phyloP scores from a whole-genome alignment of 2,113 vertebrate genomes.

The Calyptommatus sinebrachiatus region DNA sequence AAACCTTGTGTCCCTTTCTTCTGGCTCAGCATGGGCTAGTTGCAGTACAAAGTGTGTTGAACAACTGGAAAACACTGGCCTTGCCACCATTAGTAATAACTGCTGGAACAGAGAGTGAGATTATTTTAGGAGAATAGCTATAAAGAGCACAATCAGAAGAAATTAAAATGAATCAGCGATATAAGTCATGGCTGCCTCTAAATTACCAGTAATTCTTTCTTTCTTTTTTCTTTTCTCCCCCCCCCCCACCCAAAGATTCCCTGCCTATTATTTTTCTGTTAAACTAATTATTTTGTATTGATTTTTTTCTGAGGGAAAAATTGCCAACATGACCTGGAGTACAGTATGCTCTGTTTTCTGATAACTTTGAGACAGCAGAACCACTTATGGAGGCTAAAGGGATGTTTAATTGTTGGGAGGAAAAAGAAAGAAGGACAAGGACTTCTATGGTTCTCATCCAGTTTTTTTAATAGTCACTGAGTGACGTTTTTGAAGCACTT shows the following conservation, averaged over 20 bases:
- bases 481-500: neutral
- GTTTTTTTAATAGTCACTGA: neutral
- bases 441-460: neutral
- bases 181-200: slow-evolving; percentile 16
- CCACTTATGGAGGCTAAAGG: slow-evolving; percentile 33
- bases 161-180: slow-evolving; percentile 2
- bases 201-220: neutral
- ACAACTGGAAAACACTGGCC: slow-evolving; percentile 17
- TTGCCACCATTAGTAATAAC: neutral
- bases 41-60: slow-evolving; percentile 6
- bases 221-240: no score
- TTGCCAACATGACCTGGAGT: slow-evolving; percentile 19
- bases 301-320: slow-evolving; percentile 30
- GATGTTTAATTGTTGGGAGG: slow-evolving; percentile 36
- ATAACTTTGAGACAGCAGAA: slow-evolving; percentile 28
- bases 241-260: slow-evolving; percentile 5
- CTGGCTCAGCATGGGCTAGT: neutral
- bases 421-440: neutral
- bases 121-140: neutral
- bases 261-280: slow-evolving; percentile 32
- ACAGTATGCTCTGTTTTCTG: neutral
- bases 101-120: neutral
- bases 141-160: neutral
- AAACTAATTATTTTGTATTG: slow-evolving; percentile 46
- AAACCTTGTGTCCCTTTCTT: neutral